A percentile compares a stretch with the other conserved stretches of the same genome.
phyloP scores from a whole-genome alignment of 1,140 invertebrate genomes.

The Leptestheria dahalacensis region DNA sequence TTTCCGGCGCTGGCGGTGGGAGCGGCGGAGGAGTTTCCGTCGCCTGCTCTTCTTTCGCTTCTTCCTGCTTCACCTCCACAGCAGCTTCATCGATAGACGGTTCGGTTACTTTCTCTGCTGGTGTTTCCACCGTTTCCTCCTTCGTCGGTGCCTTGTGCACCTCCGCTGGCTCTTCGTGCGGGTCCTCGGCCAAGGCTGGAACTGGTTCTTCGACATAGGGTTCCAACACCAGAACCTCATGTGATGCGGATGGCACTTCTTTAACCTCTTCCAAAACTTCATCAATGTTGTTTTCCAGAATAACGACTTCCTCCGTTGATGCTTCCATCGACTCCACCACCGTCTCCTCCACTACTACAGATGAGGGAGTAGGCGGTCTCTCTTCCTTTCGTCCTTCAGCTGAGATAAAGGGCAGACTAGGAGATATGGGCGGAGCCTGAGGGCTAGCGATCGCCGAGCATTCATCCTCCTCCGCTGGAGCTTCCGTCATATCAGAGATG shows the following conservation, averaged over 20 bases:
- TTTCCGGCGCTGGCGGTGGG: conserved; percentile 2
- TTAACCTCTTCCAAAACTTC: neutral
- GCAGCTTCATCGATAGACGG: neutral
- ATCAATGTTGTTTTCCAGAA: neutral
- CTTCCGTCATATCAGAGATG: neutral
- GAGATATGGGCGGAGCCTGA: too few species aligned
- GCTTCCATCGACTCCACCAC: neutral
- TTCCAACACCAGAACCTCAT: too few species aligned
- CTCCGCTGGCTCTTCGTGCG: neutral
- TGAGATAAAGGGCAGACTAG: too few species aligned
- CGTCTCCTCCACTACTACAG: neutral
- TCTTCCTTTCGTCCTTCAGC: too few species aligned
- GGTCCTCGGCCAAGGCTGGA: too few species aligned
- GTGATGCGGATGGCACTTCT: too few species aligned
- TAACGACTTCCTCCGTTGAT: neutral
- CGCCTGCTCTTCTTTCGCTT: neutral
- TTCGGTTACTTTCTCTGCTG: neutral
- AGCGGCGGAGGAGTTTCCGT: neutral
- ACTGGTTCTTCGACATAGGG: too few species aligned
- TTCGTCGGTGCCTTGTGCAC: neutral
- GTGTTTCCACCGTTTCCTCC: conserved; percentile 7
- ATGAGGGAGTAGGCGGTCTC: neutral
- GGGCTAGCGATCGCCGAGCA: too few species aligned
- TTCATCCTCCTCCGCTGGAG: too few species aligned
- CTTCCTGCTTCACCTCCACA: too few species aligned